phyloP scores from a whole-genome alignment of 1,140 invertebrate genomes.

The Neotoxoptera formosana region DNA sequence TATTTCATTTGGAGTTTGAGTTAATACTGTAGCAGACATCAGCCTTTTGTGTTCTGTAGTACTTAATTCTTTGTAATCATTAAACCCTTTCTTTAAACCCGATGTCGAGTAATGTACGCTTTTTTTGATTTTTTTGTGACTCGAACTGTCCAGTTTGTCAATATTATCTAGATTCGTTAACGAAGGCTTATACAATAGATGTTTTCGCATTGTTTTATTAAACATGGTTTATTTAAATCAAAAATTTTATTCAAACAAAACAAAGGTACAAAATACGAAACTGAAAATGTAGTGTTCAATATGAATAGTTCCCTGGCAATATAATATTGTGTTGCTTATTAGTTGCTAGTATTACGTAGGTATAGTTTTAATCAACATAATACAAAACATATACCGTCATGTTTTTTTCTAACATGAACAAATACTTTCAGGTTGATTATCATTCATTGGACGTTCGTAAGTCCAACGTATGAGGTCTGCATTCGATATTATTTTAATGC shows the following conservation, averaged over 20 bases:
- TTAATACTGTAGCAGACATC: neutral
- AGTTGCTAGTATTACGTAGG: conserved; percentile 7
- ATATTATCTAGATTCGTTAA: neutral
- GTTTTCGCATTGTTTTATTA: neutral
- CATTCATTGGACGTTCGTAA: conserved; percentile 8
- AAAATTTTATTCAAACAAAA: neutral
- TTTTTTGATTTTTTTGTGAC: neutral
- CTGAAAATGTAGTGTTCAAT: neutral
- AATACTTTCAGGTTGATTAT: conserved; percentile 1
- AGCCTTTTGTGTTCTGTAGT: neutral
- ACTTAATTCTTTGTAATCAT: neutral
- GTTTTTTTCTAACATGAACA: neutral
- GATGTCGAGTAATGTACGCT: neutral
- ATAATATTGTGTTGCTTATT: neutral
- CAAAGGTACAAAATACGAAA: neutral
- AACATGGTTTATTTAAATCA: neutral
- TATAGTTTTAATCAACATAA: neutral
- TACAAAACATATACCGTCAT: neutral
- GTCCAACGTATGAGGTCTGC: neutral
- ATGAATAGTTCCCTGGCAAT: neutral
- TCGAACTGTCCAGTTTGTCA: neutral
- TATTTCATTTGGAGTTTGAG: neutral
- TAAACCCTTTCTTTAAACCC: neutral
- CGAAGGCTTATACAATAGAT: neutral
- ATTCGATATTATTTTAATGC: conserved; percentile 9